Base-by-base conservation (phyloP, 1,140 invertebrate species). In the Pristionchus pacificus region DNA sequence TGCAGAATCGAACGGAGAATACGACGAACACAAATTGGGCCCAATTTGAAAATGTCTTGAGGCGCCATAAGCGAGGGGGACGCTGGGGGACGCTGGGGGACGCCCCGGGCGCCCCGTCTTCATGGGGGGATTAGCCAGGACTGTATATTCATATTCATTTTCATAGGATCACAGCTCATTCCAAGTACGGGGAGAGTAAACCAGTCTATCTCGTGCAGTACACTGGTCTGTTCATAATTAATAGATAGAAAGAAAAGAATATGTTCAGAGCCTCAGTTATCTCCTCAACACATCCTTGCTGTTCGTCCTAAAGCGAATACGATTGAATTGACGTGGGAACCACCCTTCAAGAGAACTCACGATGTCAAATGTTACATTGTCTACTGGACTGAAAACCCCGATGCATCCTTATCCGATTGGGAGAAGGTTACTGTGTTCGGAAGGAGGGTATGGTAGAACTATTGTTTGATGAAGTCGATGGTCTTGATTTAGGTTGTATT, bases 351-450 rank as follows among this genome's bases (percentile, higher is more conserved):
- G 70, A 72, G 81, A n/a, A 72, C 71, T 24, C 71, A 73, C 24
- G 71, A 73, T 55, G 71, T 76, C 64, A 69, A 84, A 73, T 68
- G 83, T 61, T 83, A 83, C 61, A 83, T 84, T 60, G 81, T 83
- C 2, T 83, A 83, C 30, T 83, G 77, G 60, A 84, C 82, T 14
- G 81, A 83, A 64, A 83, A 83, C 71, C 78, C 82, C 24, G 68
- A 68, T 38, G 75, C 80, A 2, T 38, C 75, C 24, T 65, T 83
- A 19, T 72, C 74, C 14, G 81, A 83, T 33, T 83, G 81, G 81
- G 72, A 83, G 68, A 83, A 83, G 64, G 60, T 83, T 55, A 70
- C 74, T 28, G 81, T 83, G 0, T 77, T 77, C 59, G 81, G 81
- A 3, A 61, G 79, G 33, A 68, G 76, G 29, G 71, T 73, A 58